Conservation (phyloP, 1,140 invertebrate genomes). For the Drosophila lacteicornis region DNA sequence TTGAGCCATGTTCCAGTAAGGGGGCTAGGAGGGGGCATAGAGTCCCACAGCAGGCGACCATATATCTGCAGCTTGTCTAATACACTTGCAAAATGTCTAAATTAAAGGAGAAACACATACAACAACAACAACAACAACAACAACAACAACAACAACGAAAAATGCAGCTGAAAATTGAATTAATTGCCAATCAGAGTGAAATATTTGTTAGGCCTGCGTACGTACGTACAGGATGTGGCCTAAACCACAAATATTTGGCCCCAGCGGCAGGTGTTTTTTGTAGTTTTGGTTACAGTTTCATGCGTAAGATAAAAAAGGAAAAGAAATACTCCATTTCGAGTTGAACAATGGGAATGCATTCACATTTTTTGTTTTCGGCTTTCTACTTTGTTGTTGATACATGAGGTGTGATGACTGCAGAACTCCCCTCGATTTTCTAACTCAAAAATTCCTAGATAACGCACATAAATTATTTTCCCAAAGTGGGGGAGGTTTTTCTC, state of each 20-base stretch:
- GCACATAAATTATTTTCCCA: conserved; percentile 57
- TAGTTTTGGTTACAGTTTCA: conserved; percentile 43
- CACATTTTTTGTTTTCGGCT: conserved; percentile 53
- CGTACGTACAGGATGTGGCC: conserved; percentile 35
- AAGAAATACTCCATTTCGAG: conserved; percentile 16
- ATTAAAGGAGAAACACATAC: conserved; percentile 57
- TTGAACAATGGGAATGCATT: conserved; percentile 67
- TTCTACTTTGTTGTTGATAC: conserved; percentile 74
- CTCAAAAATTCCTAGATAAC: conserved; percentile 43
- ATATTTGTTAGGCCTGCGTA: conserved; percentile 20
- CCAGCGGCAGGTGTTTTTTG: conserved; percentile 58
- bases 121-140: not conserved
- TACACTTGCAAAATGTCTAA: conserved; percentile 72
- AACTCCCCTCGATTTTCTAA: conserved; percentile 16
- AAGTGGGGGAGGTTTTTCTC: conserved; percentile 16
- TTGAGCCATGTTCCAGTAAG: conserved; percentile 59
- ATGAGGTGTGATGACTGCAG: conserved; percentile 72
- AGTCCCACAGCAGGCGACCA: conserved; percentile 66
- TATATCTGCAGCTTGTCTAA: conserved; percentile 50
- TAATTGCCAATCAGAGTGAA: conserved; percentile 74
- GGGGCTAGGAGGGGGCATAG: not conserved
- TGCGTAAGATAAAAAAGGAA: conserved; percentile 42
- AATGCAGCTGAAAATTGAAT: conserved; percentile 64
- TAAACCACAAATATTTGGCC: conserved; percentile 40
- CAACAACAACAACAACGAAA: conserved; percentile 7